Base-by-base conservation (phyloP, 2,888 invertebrate genomes). In the Timema podura region DNA sequence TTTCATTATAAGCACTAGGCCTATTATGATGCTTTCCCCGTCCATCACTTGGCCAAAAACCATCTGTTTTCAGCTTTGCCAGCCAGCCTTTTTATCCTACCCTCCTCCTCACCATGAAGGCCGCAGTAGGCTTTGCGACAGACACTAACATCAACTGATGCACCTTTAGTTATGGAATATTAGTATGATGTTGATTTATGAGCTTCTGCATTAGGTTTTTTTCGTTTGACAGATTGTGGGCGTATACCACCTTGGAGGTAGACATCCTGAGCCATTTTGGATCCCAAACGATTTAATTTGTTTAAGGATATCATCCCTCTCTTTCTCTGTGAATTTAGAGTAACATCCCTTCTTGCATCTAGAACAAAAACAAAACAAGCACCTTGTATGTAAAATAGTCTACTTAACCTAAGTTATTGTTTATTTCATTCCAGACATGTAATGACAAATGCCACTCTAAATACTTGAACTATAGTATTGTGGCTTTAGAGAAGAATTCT, bases 161-260 rank as follows among this genome's bases (percentile, higher is more conserved):
- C n/a, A n/a, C 10, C 54, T 54, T 54, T 54, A 54, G n/a, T 54
- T 15, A 7, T 10, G 16, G 16, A 54, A 54, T 54, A 10, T 6
- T 54, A 54, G 16, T 54, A 54, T 5, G 54, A 10, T 54, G 54
- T 16, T 54, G 6, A 54, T 16, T 54, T 54, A 54, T 54, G 54
- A 16, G 10, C 11, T 13, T 15, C 54, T 15, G 54, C 54, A 10
- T 54, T 54, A 15, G 54, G 54, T 16, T 16, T 6, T 16, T 54
- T 54, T 16, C 54, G 13, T 54, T 54, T 54, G 10, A 54, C 54
- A 54, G 54, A 16, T 54, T 7, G 16, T 10, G 54, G 13, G 16
- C 54, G 54, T 54, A 54, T 54, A 16, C 54, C 54, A 54, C 54
- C 54, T 54, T 54, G 54, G 16, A 54, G 54, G 6, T 54, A 54